Evolutionary conservation across 2,888 invertebrate genomes (phyloP).

Genomic region (Ceriagrion tenellum): DNA sequence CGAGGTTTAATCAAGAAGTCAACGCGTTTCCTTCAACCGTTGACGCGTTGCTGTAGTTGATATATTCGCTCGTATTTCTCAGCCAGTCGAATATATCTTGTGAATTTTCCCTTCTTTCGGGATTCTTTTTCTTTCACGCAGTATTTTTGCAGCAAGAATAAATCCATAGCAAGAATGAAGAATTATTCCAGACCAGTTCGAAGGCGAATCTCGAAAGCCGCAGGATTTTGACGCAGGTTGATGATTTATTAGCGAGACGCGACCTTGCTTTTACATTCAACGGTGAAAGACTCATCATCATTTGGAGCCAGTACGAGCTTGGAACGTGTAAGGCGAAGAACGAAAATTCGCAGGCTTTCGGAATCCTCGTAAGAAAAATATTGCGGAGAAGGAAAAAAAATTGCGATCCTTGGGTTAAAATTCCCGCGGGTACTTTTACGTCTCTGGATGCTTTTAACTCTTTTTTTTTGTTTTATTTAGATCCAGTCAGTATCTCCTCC

Average conservation of each 20-base stretch:
- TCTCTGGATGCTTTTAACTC: neutral
- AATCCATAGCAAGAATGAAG: neutral
- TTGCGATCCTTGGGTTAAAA: too few species aligned
- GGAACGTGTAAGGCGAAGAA: neutral
- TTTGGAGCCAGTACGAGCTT: neutral
- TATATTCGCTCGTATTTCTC: too few species aligned
- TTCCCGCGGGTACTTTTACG: neutral
- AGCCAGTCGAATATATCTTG: neutral
- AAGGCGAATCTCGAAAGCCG: neutral
- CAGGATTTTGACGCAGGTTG: neutral
- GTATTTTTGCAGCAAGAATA: neutral
- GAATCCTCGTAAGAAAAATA: neutral
- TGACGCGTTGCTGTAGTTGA: too few species aligned
- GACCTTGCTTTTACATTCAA: neutral
- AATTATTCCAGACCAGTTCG: neutral
- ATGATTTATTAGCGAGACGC: neutral
- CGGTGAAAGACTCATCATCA: neutral
- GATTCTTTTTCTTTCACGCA: neutral
- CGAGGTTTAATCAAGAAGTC: too few species aligned
- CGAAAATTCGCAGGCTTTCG: neutral
- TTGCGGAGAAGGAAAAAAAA: too few species aligned
- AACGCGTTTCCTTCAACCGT: too few species aligned
- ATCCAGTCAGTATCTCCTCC: neutral
- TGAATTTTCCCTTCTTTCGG: neutral
- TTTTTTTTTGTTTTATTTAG: neutral